Conservation (phyloP, 2,113 vertebrate species). For the Oxyura jamaicensis region DNA sequence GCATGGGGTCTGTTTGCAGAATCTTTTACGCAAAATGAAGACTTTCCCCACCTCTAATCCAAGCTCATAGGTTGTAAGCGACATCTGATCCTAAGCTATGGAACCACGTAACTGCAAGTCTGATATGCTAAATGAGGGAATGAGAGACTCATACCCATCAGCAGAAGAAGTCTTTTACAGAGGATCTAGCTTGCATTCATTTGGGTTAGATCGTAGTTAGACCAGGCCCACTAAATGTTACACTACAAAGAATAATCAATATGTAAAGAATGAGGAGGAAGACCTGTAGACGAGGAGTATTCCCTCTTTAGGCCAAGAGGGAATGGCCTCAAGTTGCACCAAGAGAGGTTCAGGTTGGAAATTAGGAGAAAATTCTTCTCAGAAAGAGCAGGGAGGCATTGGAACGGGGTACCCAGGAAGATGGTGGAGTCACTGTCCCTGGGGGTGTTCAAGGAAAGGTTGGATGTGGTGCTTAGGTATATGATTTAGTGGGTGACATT, state of each 20-base stretch:
- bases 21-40: neutral
- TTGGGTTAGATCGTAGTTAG: neutral
- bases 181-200: rapidly evolving
- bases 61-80: neutral
- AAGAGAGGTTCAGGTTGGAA: too few species aligned
- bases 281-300: neutral
- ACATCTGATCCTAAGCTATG: neutral
- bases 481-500: too few species aligned
- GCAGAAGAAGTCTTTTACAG: neutral
- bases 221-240: neutral
- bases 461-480: too few species aligned
- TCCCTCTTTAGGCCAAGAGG: too few species aligned
- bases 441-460: too few species aligned
- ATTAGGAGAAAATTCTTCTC: too few species aligned
- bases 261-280: neutral
- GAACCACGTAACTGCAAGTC: neutral
- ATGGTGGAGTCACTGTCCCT: too few species aligned
- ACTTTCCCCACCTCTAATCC: neutral
- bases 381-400: too few species aligned
- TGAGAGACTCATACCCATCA: neutral
- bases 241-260: neutral
- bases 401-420: too few species aligned
- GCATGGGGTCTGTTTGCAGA: neutral
- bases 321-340: too few species aligned
- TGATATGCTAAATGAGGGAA: neutral